phyloP scores from a whole-genome alignment of 2,113 vertebrate species.

The Petaurus breviceps region DNA sequence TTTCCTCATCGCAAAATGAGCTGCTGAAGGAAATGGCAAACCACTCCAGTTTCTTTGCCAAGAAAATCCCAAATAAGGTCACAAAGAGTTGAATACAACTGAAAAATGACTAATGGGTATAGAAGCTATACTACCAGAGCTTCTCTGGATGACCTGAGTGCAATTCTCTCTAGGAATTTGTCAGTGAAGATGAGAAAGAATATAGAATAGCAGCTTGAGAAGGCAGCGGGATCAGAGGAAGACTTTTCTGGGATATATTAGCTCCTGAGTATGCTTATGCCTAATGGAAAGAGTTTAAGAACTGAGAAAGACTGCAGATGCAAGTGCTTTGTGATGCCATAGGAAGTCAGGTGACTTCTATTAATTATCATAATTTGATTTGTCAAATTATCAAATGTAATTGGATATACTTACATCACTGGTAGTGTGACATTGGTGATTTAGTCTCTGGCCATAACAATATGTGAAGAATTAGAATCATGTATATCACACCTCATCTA shows the following conservation, averaged over 20 bases:
- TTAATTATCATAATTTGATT: constrained; percentile 45
- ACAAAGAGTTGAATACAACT: no score
- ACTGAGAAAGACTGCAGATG: not conserved
- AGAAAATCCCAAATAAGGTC: no score
- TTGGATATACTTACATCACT: constrained; percentile 68
- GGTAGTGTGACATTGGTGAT: constrained; percentile 48
- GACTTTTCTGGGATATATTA: not conserved
- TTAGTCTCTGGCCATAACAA: accelerated
- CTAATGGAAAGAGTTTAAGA: not conserved
- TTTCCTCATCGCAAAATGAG: no score
- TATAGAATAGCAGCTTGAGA: not conserved
- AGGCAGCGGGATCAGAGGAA: not conserved
- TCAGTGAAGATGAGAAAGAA: not conserved
- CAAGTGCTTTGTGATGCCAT: accelerated
- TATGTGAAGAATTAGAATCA: constrained; percentile 61
- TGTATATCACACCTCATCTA: not conserved
- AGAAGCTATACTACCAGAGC: not conserved
- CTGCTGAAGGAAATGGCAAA: no score
- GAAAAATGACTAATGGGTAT: no score
- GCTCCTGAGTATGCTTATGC: not conserved
- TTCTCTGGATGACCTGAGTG: not conserved
- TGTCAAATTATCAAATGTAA: constrained; percentile 58
- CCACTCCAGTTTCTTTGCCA: no score
- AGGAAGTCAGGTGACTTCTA: accelerated
- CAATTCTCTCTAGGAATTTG: not conserved